A percentile compares a stretch with the other conserved stretches of the same genome.
These are phyloP conservation scores for Platycercus adscitus DNA, from an alignment of 2,113 vertebrate species.

Conservation along the genomic window DNA sequence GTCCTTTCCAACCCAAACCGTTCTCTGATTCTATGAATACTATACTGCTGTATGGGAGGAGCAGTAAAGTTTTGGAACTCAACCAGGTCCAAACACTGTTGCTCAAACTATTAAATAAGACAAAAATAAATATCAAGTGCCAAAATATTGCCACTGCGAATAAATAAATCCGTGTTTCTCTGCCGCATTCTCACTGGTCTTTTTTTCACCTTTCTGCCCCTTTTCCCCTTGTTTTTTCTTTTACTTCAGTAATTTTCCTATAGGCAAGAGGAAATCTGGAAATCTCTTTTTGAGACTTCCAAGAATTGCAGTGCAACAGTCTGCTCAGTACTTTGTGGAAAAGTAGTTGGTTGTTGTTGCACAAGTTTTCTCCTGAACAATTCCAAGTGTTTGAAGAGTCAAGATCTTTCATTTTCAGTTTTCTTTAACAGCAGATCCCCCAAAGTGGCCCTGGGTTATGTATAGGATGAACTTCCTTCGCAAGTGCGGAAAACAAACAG, in stretches of 20 bases:
- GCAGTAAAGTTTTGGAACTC: neutral
- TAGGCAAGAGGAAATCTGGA: neutral
- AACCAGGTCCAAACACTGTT: neutral
- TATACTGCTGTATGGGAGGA: neutral
- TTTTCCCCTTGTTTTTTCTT: rapidly evolving
- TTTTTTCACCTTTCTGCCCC: neutral
- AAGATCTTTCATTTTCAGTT: neutral
- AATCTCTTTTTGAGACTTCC: neutral
- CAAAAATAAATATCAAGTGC: neutral
- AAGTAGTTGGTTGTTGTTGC: neutral
- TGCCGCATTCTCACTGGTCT: neutral
- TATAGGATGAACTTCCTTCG: neutral
- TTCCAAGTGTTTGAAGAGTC: neutral
- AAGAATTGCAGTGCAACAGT: neutral
- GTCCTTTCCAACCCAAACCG: neutral
- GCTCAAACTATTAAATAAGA: neutral
- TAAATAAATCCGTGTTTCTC: neutral
- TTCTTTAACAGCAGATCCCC: neutral
- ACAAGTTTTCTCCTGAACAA: neutral
- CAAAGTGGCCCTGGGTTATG: neutral
- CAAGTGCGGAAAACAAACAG: neutral
- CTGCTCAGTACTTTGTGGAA: neutral
- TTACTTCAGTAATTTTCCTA: neutral
- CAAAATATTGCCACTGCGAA: neutral
- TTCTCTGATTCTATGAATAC: neutral